Base-by-base conservation (phyloP, 2,797 vertebrate species). In the Cynodonichthys magdalenae region DNA sequence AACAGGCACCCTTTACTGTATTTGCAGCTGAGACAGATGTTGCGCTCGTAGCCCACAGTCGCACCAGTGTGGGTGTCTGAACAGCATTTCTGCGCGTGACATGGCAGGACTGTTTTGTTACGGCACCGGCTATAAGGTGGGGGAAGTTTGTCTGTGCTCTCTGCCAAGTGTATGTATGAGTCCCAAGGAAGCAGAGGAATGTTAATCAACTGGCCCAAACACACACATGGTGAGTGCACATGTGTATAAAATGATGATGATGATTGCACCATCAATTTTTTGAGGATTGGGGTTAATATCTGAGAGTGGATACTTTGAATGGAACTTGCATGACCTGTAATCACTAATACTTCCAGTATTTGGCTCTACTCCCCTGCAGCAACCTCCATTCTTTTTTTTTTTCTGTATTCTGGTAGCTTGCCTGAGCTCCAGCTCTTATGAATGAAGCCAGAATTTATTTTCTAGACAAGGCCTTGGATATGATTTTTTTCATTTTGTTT, bases 401-500 rank as follows among this genome's bases (percentile, higher is more conserved):
- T 69, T 78, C 49, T 74, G 47, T 74, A 71, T 83, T 69, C 64
- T 79, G 63, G 63, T 75, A 71, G 67, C 63, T 79, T 51, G 66
- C 79, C 79, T 51, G 27, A 48, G 67, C 63, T 87, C 80, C 76
- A 81, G 71, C 75, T 73, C 79, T 77, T 57, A 61, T 76, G 75
- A 91, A 75, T 59, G 63, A 79, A 92, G 77, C 85, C 87, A 90
- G 83, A 82, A 81, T 81, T 83, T 85, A 72, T 80, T 79, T 82
- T 86, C 80, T 89, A 87, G 82, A 88, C 47, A 46, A 69, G 61
- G 61, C 79, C 71, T 81, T 34, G 65, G 76, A 79, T 83, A 70
- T 89, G 87, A 88, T 88, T 87, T 85, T 88, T 87, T 90, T 92
- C 91, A 87, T 87, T 87, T 86, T 88, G 87, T 90, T 92, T 92